Evolutionary conservation across 1,140 invertebrate genomes (phyloP), one percentile per base, ranked within the genome.

Genomic region (Matsumurasca onukii): DNA sequence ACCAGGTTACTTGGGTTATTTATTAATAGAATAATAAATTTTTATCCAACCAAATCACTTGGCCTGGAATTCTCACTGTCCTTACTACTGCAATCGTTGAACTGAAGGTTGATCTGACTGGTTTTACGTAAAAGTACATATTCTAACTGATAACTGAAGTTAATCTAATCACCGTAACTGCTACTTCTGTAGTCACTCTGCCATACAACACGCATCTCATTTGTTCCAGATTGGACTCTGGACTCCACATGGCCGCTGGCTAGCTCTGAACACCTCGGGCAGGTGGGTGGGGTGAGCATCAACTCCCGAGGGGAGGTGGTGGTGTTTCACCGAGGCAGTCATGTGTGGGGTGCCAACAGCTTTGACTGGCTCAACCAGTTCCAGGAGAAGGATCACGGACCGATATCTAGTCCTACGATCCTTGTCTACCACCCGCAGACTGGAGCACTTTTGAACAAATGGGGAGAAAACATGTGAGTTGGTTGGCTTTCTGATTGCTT

Each of bases 261-360:
- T 17, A 73, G 79, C 22, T 75, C 85, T 0, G 24, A 30, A 30
- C 80, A 81, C 61, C 76, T 91, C 66, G 92, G 93, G 3, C 91
- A 95, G 78, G 86, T 95, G 24, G 88, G 90, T 5, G 93, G 91
- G 34, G 86, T 97, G 0, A 86, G 89, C 22, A 80, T 94, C 20
- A 91, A 94, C 78, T 82, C 80, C 1, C 73, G 82, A 63, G 92
- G 91, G 15, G 87, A 90, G 73, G 80, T 97, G 22, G 86, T 90
- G 31, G 83, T 97, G 22, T 96, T 98, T 76, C 94, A 97, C 78
- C 84, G 95, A 74, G 91, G 86, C 2, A 78, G 85, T 65, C 82
- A 89, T 71, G 76, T 86, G 1, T 98, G 95, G 95, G 82, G 81
- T 72, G 75, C 70, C 13, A 78, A 76, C 9, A 88, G 91, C 24